Base-by-base conservation (phyloP, 2,113 vertebrate genomes). In the Boleophthalmus pectinirostris region DNA sequence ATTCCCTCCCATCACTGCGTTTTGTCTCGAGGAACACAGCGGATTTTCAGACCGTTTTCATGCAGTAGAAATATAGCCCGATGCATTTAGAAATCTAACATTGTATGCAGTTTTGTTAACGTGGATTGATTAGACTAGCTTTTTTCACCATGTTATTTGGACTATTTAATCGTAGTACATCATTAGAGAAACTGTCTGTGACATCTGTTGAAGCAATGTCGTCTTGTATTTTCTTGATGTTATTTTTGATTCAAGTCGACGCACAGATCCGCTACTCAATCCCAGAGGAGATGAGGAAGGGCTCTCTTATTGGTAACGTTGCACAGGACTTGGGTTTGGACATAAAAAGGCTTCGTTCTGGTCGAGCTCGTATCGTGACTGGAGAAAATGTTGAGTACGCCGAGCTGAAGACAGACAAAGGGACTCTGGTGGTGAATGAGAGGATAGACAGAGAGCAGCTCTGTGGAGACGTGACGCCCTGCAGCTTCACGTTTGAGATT, bases 241-340 rank as follows among this genome's bases (percentile, higher is more conserved):
- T 94, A 38, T 38, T 38, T 38, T 38, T 38, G 38, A 3, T 38
- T 38, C 38, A 38, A 38, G 38, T 38, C 3, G 38, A 38, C 6
- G 38, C 38, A 38, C 38, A 38, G 38, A 38, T 38, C 38, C 38
- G 38, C 38, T 38, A 38, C 38, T 38, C 38, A 8, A 38, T 38
- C 24, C 91, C 90, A 0, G 95, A 95, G 77, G 93, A 95, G 78
- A 90, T 93, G 88, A 83, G 87, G 60, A 85, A 88, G 0, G 89
- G 89, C 0, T 82, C 85, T 2, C 15, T 90, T 0, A 75, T 95
- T 23, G 94, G 93, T 24, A 92, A 93, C 29, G 84, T 95, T 0
- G 93, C 92, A 0, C 83, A 86, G 7, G 95, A 95, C 56, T 79
- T 95, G 4, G 93, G 90, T 45, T 79, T 95, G 69, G 86, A 92